These are phyloP conservation scores for Hydrochoerus hydrochaeris DNA, from an alignment of 2,113 vertebrate species.

Conservation along the genomic window DNA sequence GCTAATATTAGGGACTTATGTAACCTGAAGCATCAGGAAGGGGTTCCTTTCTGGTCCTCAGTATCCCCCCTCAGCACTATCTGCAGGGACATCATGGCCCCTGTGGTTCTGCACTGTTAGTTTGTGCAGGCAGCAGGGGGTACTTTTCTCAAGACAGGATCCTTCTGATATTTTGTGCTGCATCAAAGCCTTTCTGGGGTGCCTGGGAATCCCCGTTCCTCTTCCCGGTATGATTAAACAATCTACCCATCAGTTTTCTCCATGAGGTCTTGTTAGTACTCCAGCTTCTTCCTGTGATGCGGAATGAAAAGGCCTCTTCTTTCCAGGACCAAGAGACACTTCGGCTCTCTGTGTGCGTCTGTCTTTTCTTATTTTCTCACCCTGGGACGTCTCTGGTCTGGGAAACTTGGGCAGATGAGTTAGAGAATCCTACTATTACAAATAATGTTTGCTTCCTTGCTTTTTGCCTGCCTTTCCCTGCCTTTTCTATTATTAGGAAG, in stretches of 20 bases:
- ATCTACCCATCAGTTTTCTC: not conserved
- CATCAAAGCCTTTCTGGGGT: not conserved
- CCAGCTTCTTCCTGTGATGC: not conserved
- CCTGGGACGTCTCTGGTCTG: not conserved
- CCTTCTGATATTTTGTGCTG: not conserved
- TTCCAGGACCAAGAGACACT: not conserved
- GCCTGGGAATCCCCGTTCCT: not conserved
- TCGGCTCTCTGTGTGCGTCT: not conserved
- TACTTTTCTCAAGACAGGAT: not conserved
- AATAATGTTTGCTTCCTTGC: not conserved
- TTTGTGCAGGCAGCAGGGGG: not conserved
- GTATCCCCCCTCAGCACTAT: not conserved
- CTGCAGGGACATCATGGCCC: not conserved
- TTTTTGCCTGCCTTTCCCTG: not conserved
- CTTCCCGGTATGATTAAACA: not conserved
- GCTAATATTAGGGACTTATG: not conserved
- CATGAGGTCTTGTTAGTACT: not conserved
- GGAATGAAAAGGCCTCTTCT: not conserved
- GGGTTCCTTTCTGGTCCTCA: not conserved
- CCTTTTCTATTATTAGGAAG: not conserved
- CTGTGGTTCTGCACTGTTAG: not conserved
- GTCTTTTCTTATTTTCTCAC: not conserved
- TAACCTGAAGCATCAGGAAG: not conserved
- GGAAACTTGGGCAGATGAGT: not conserved
- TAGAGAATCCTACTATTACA: not conserved